Conservation (phyloP, 1,140 invertebrate genomes). For the Drosophila tristis region DNA sequence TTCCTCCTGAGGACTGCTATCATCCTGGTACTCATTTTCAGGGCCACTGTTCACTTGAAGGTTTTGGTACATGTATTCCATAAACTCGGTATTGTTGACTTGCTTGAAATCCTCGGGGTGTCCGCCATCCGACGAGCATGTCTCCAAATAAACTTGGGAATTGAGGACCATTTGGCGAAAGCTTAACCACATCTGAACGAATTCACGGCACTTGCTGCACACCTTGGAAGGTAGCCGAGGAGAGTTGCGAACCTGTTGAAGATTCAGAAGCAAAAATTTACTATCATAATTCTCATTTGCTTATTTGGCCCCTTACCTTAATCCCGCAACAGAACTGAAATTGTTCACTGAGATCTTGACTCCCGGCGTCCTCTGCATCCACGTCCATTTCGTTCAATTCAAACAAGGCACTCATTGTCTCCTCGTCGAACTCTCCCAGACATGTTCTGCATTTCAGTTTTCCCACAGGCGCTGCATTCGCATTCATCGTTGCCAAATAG, state of each 20-base stretch:
- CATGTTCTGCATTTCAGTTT: constrained; percentile 68
- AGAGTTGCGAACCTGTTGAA: constrained; percentile 44
- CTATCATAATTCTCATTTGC: neutral
- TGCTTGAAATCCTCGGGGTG: constrained; percentile 27
- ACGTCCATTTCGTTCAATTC: constrained; percentile 4
- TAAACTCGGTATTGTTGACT: constrained; percentile 43
- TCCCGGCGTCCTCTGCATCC: neutral
- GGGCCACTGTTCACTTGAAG: constrained; percentile 6
- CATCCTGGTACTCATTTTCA: neutral
- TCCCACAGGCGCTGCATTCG: neutral
- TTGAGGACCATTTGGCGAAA: constrained; percentile 76
- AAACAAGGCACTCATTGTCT: constrained; percentile 57
- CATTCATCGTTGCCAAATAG: constrained; percentile 20
- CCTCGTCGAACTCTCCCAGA: constrained; percentile 50
- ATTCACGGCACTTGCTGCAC: constrained; percentile 61
- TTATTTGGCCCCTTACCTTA: constrained; percentile 28
- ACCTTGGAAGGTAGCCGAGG: constrained; percentile 46
- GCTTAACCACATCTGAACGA: constrained; percentile 63
- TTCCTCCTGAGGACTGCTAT: constrained; percentile 5
- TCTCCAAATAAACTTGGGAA: constrained; percentile 66
- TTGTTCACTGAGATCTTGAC: constrained; percentile 13
- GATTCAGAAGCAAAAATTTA: neutral
- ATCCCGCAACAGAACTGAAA: constrained; percentile 71
- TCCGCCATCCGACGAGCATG: constrained; percentile 4
- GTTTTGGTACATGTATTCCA: constrained; percentile 50